These are phyloP conservation scores for Porites rus DNA, from an alignment of 92 coral and sea anemone species.

Conservation along the genomic window DNA sequence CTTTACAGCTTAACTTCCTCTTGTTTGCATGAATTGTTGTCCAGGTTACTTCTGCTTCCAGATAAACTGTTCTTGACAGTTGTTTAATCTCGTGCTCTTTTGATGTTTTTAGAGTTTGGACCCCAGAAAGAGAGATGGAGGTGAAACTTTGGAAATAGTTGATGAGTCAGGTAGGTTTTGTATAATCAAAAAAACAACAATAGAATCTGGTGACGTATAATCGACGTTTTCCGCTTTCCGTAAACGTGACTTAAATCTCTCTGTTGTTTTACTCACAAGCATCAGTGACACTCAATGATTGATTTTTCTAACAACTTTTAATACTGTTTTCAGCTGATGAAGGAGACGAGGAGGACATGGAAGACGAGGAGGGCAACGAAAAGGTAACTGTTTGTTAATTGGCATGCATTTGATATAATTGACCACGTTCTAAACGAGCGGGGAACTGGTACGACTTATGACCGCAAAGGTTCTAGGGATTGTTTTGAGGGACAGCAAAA, in stretches of 20 bases:
- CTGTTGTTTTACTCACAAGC: not conserved
- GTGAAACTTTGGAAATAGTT: slow-evolving; percentile 65
- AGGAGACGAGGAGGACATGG: slow-evolving; percentile 87
- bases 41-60: not conserved
- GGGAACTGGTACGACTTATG: too few species aligned
- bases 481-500: too few species aligned
- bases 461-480: too few species aligned
- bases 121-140: slow-evolving; percentile 26
- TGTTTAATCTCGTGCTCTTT: too few species aligned
- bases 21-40: not conserved
- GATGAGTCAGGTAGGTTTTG: slow-evolving; percentile 72
- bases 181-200: too few species aligned
- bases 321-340: slow-evolving; percentile 38
- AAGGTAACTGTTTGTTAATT: not conserved
- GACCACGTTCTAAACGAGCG: too few species aligned
- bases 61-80: too few species aligned
- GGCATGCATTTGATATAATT: not conserved
- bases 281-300: not conserved
- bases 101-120: slow-evolving; percentile 14
- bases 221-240: not conserved
- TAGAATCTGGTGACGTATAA: not conserved
- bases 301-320: not conserved
- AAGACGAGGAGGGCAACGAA: slow-evolving; percentile 41
- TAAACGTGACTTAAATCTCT: too few species aligned
- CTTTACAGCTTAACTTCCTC: not conserved